Conservation (phyloP, 1,140 invertebrate genomes). For the Rhyacophila brunnea region DNA sequence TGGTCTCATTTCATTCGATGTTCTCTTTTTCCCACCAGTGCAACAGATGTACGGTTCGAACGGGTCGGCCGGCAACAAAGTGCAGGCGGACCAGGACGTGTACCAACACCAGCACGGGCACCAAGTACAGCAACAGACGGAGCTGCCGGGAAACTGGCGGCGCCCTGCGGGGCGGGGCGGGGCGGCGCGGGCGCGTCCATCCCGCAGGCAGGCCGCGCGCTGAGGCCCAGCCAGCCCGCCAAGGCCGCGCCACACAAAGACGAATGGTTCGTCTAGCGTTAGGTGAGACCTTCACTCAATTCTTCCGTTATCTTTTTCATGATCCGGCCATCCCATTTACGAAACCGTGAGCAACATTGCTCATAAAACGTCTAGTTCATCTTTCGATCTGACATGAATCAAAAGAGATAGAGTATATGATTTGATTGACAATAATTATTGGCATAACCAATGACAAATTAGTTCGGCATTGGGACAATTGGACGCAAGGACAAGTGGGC, state of each 20-base stretch:
- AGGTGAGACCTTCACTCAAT: conserved; percentile 51
- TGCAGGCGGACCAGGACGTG: conserved; percentile 39
- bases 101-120: conserved; percentile 55
- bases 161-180: conserved; percentile 86
- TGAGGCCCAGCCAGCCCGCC: conserved; percentile 47
- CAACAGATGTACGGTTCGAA: conserved; percentile 80
- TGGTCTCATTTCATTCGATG: too few relatives aligned
- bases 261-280: conserved; percentile 69
- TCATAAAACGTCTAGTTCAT: too few relatives aligned
- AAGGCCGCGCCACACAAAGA: conserved; percentile 60
- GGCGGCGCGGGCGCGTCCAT: conserved; percentile 55
- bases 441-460: too few relatives aligned
- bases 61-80: conserved; percentile 64
- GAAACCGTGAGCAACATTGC: too few relatives aligned
- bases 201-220: conserved; percentile 50
- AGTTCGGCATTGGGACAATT: too few relatives aligned
- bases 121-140: conserved; percentile 41
- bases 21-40: too few relatives aligned
- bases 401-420: too few relatives aligned
- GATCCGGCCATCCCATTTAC: too few relatives aligned
- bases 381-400: too few relatives aligned
- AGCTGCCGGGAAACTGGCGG: conserved; percentile 87
- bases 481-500: too few relatives aligned
- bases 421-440: too few relatives aligned
- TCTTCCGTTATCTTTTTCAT: too few relatives aligned